These are phyloP conservation scores for Saguinus imperator DNA, from an alignment of 2,113 vertebrate species.

Conservation along the genomic window DNA sequence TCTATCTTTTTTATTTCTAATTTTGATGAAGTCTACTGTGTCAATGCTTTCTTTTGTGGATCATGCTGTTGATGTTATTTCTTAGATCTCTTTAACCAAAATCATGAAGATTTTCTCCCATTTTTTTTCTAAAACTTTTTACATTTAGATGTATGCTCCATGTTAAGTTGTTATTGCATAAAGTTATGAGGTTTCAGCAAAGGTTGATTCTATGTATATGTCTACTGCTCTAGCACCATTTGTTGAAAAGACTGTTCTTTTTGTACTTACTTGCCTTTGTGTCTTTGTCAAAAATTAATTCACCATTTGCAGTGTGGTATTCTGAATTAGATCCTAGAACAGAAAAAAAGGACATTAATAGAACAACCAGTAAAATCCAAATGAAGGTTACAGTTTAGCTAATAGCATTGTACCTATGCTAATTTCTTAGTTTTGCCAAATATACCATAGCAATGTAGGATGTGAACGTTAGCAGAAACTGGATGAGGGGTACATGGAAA, in stretches of 20 bases:
- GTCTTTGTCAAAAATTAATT: constrained; percentile 38
- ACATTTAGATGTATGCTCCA: not conserved
- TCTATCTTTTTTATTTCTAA: constrained; percentile 13
- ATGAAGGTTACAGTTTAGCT: not conserved
- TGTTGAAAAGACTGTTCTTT: not conserved
- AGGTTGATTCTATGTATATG: not conserved
- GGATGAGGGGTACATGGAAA: not conserved
- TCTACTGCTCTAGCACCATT: not conserved
- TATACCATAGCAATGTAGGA: not conserved
- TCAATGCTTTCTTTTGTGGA: not conserved
- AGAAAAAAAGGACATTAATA: not conserved
- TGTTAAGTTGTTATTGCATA: not conserved
- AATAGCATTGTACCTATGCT: not conserved
- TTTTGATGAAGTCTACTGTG: not conserved
- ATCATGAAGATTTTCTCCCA: not conserved
- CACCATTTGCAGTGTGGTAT: not conserved
- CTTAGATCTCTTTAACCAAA: not conserved
- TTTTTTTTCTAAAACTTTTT: not conserved
- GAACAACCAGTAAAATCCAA: not conserved
- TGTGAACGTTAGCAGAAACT: not conserved
- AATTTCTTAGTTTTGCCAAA: constrained; percentile 6
- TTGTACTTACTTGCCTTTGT: not conserved
- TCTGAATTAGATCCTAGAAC: not conserved
- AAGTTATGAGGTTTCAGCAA: not conserved
- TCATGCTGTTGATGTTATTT: constrained; percentile 11